Evolutionary conservation across 2,888 invertebrate genomes (phyloP), one percentile per base, ranked within the genome.

Genomic region (Deilephila elpenor): DNA sequence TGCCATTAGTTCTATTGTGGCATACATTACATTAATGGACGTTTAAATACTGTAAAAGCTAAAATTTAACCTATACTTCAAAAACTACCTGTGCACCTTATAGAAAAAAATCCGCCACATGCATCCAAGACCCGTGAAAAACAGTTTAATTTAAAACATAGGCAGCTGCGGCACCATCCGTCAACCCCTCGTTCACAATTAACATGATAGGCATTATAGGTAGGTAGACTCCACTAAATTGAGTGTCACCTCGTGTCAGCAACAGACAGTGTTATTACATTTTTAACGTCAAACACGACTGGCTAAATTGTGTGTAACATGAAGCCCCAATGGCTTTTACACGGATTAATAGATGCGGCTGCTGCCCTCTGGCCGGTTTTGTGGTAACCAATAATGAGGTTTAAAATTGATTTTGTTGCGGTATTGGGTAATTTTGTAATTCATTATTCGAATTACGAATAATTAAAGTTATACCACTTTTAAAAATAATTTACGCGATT

Each of bases 241-340:
- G 88, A 84, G 87, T 91, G 91, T 91, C 91, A 87, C 80, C 79
- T 80, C 75, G 76, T 79, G 83, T 83, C 83, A 80, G 71, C 76
- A 79, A 44, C 74, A 77, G 81, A 82, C 83, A 82, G 79, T 77
- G 86, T 88, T 86, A 86, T 86, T 85, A 88, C 83, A 79, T 85
- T 89, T 88, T 88, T 87, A 86, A 86, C 78, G 78, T 73, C 78
- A 76, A 78, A 77, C 75, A 72, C 73, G 79, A 77, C 78, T 77
- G 78, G 78, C 80, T 83, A 79, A 84, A 86, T 84, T 86, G 78
- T 78, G 77, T 79, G 75, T 75, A 74, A 79, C 71, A 72, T 76
- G 78, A 79, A 80, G 73, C 75, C 73, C 76, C 51, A 60, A 74
- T 71, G 64, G 64, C 64, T 59, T 74, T 56, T 44, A 44, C 71